A percentile compares a stretch with the other conserved stretches of the same genome.
These are phyloP conservation scores for Gobionotothen gibberifrons DNA, from an alignment of 2,797 vertebrate species.

Conservation along the genomic window DNA sequence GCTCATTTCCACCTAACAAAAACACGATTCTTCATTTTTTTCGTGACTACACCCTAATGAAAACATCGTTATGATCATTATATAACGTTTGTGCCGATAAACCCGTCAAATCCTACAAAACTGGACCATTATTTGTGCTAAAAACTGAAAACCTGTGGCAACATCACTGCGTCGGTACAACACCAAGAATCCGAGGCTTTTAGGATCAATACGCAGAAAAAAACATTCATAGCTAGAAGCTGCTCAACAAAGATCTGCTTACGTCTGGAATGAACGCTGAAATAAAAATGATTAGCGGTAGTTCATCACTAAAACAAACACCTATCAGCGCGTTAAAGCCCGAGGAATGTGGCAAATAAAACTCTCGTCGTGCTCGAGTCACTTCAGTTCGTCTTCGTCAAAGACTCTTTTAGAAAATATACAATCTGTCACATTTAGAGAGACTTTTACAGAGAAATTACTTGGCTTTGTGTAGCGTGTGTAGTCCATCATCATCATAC, in stretches of 20 bases:
- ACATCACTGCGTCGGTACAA: conserved; percentile 3
- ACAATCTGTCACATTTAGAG: conserved; percentile 36
- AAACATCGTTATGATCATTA: no score
- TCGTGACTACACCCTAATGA: no score
- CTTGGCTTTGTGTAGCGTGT: conserved; percentile 37
- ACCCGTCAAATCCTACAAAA: no score
- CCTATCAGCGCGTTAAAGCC: background rate
- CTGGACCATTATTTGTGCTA: no score
- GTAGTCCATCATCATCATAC: background rate
- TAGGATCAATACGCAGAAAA: background rate
- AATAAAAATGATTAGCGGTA: conserved; percentile 1
- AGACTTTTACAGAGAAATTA: conserved; percentile 35
- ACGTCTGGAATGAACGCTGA: conserved; percentile 15
- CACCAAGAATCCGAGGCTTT: background rate
- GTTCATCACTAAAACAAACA: background rate
- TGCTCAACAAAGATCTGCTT: background rate
- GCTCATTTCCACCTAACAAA: no score
- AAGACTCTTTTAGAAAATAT: conserved; percentile 39
- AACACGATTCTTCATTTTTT: no score
- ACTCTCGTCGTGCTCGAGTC: background rate
- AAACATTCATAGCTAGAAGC: background rate
- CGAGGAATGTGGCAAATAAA: conserved; percentile 36
- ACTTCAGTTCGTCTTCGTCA: background rate
- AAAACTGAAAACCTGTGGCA: conserved; percentile 13
- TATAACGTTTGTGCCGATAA: no score